Evolutionary conservation across 2,113 vertebrate species (phyloP), one percentile per base, ranked within the genome.

Genomic region (Arizona elegans): DNA sequence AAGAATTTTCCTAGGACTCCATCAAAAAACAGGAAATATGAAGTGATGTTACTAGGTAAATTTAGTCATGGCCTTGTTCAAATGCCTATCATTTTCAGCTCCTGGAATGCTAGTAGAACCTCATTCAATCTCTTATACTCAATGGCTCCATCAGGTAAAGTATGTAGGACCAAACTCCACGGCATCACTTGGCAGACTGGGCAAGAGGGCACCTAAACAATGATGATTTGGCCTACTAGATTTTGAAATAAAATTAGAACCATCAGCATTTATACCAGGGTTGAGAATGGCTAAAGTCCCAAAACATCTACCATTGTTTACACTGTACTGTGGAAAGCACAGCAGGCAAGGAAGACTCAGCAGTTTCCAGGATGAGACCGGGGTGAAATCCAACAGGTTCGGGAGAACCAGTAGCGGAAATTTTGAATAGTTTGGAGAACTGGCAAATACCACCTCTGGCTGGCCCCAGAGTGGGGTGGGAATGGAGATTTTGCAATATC

Each of bases 21-120:
- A 91, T 93, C 94, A 87, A 29, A 87, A 54, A 95, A 7, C 90
- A 94, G 91, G 91, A 96, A 96, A 94, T 86, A 23, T 86, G 62
- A 87, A 94, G 33, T 94, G 70, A 94, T 13, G 50, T 87, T 62
- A 65, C 56, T 54, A 90, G 43, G 81, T 75, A 70, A 90, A 87
- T 17, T 89, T 50, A 90, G 62, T 87, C 53, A 87, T 43, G 50
- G 89, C 26, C 29, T 90, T 53, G 38, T 56, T 54, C 26, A 70
- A 85, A 87, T 50, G 50, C 26, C 15, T 29, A 93, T 93, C 89
- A n/a, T n/a, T 87, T 90, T 65, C 56, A 65, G 29, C 58, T 93
- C 50, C 81, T 90, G 92, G 7, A 52, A 47, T 43, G 15, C 75
- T 65, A 21, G 81, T 54, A 58, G 21, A 53, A 38, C 23, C 81